phyloP scores from a whole-genome alignment of 1,140 invertebrate genomes.

The Chelonus insularis region DNA sequence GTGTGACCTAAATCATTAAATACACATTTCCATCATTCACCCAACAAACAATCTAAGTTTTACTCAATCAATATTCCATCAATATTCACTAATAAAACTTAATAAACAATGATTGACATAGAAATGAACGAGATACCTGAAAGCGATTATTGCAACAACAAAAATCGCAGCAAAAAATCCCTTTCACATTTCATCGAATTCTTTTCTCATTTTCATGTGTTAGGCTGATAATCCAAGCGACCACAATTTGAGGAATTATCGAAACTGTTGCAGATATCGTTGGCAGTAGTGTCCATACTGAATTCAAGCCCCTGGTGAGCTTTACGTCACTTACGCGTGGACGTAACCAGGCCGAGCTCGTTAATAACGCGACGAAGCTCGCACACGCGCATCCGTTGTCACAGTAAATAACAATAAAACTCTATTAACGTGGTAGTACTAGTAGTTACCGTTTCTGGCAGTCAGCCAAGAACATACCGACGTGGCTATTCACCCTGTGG shows the following conservation, averaged over 20 bases:
- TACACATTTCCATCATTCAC: too few species aligned
- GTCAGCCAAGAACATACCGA: conserved; percentile 51
- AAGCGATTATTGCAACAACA: too few species aligned
- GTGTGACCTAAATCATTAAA: too few species aligned
- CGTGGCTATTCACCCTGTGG: conserved; percentile 43
- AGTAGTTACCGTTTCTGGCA: conserved; percentile 53
- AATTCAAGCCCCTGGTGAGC: conserved; percentile 15
- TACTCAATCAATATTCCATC: too few species aligned
- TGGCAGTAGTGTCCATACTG: not conserved
- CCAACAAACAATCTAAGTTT: too few species aligned
- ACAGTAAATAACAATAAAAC: conserved; percentile 61
- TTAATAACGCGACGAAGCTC: conserved; percentile 42
- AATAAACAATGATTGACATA: too few species aligned
- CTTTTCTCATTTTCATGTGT: too few species aligned
- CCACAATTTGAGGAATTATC: conserved; percentile 4
- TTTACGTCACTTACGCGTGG: conserved; percentile 26
- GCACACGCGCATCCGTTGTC: conserved; percentile 35
- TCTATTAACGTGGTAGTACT: conserved; percentile 57
- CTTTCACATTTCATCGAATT: too few species aligned
- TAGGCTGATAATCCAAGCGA: too few species aligned
- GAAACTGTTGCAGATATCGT: not conserved
- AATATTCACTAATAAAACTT: too few species aligned
- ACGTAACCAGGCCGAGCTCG: conserved; percentile 33
- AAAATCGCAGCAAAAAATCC: too few species aligned
- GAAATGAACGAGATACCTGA: too few species aligned